These are phyloP conservation scores for Herpetotheres cachinnans DNA, from an alignment of 2,113 vertebrate genomes.

Conservation along the genomic window DNA sequence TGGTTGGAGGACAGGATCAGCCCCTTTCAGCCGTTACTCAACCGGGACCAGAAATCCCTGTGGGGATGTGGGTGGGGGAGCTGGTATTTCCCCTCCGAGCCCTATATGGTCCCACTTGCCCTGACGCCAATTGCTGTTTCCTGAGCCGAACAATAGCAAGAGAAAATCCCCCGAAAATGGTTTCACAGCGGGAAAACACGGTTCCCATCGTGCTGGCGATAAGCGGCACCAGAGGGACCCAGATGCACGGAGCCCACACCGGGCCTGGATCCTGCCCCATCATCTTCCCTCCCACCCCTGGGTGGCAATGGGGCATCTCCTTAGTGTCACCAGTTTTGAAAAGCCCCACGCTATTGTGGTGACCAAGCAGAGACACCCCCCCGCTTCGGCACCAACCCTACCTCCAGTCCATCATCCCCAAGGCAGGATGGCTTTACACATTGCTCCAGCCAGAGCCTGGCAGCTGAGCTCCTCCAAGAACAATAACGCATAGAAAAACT, in stretches of 20 bases:
- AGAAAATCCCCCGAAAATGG: slow-evolving; percentile 27
- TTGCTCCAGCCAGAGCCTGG: background rate
- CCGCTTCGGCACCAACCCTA: background rate
- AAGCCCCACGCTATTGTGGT: accelerated
- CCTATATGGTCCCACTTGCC: background rate
- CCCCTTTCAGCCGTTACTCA: background rate
- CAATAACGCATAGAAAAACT: background rate
- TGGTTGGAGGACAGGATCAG: background rate
- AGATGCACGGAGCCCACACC: accelerated
- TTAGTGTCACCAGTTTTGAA: background rate
- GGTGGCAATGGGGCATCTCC: background rate
- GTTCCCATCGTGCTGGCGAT: accelerated
- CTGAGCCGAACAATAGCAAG: slow-evolving; percentile 23
- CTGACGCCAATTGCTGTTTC: background rate
- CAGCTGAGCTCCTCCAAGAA: background rate
- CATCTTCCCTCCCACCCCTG: background rate
- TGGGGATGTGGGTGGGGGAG: slow-evolving; percentile 10
- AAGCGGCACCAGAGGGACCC: background rate
- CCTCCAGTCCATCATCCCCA: background rate
- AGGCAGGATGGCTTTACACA: background rate
- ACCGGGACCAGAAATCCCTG: background rate
- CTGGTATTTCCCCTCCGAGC: slow-evolving; percentile 24
- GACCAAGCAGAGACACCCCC: background rate
- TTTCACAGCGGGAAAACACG: accelerated
- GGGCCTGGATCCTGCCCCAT: background rate